These are phyloP conservation scores for Lemur catta DNA, from an alignment of 2,797 vertebrate genomes.

Conservation along the genomic window DNA sequence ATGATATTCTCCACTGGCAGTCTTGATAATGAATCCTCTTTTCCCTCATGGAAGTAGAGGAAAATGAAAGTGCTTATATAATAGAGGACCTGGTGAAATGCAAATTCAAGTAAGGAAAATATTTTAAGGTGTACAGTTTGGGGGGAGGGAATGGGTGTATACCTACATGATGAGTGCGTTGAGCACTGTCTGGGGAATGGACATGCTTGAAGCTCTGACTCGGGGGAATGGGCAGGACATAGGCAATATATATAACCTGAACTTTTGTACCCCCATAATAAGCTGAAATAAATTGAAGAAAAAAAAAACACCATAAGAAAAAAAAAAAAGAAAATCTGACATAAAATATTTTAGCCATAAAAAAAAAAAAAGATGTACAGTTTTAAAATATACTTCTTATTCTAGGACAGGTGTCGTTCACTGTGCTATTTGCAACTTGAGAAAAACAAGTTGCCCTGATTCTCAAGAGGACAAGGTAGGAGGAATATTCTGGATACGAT, in stretches of 20 bases:
- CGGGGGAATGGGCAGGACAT: no score
- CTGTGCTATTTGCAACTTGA: not conserved
- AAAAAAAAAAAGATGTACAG: no score
- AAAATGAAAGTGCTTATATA: not conserved
- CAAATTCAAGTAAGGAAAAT: not conserved
- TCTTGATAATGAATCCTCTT: not conserved
- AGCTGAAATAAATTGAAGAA: no score
- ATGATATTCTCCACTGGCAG: not conserved
- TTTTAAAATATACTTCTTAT: constrained; percentile 8
- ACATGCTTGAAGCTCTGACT: no score
- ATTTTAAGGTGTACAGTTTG: not conserved
- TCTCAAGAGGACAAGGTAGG: not conserved
- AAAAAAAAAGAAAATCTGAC: no score
- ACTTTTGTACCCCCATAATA: no score
- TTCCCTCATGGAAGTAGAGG: not conserved
- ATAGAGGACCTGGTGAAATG: not conserved
- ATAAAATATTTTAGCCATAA: no score
- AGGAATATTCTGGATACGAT: not conserved
- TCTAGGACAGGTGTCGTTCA: not conserved
- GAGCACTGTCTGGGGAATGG: no score
- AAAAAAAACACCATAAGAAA: no score
- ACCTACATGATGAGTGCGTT: no score
- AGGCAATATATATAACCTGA: no score
- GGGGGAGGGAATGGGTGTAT: no score
- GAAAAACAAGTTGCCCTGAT: constrained; percentile 62